A percentile compares a stretch with the other conserved stretches of the same genome.
Conservation (phyloP, 2,113 vertebrate genomes). For the Pollimyrus isidori region DNA sequence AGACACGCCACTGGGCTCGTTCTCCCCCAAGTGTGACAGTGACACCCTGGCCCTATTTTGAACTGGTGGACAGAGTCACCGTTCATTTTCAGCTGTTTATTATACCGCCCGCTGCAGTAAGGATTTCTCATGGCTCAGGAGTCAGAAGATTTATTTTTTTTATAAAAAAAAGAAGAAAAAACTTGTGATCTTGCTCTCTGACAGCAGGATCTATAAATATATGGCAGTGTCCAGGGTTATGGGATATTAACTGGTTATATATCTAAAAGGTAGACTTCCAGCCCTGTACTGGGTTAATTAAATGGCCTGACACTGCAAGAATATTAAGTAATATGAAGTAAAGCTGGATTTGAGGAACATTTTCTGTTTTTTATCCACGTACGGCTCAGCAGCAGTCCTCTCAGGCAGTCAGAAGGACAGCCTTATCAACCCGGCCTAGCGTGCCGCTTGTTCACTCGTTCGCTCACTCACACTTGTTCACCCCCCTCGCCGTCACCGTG, state of each 20-base stretch:
- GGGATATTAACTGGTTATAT: not conserved
- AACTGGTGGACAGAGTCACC: not conserved
- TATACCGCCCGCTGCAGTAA: not conserved
- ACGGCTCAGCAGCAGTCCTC: not conserved
- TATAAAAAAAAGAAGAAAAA: not conserved
- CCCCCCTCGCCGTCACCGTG: not conserved
- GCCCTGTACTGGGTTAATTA: not conserved
- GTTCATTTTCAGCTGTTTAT: not conserved
- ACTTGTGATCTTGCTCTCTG: not conserved
- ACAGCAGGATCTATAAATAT: not conserved
- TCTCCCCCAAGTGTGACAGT: not conserved
- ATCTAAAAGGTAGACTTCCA: not conserved
- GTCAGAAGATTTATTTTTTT: not conserved
- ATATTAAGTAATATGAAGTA: slow-evolving; percentile 1
- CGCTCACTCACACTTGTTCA: not conserved
- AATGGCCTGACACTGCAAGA: not conserved
- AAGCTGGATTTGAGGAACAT: not conserved
- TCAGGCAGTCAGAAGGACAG: not conserved
- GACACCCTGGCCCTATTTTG: not conserved
- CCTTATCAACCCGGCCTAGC: not conserved
- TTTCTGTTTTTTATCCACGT: not conserved
- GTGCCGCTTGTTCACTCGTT: not conserved
- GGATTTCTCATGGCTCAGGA: not conserved
- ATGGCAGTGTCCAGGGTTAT: not conserved
- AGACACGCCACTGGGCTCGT: not conserved